Base-by-base conservation (phyloP, 2,888 invertebrate species). In the Caenorhabditis auriculariae region DNA sequence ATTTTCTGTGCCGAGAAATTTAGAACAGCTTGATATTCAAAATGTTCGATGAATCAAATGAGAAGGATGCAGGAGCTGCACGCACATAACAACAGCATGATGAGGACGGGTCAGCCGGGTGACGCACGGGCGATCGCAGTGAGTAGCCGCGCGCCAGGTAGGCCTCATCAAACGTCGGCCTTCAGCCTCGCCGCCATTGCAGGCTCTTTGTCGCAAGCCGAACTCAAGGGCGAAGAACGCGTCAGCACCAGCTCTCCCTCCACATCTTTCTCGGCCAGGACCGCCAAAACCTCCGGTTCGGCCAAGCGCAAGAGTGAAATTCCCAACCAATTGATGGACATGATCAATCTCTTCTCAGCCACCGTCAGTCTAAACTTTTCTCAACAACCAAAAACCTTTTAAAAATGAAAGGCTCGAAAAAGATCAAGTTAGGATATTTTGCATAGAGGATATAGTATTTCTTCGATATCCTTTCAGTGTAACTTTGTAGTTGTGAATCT, bases 21-120 rank as follows among this genome's bases (percentile, higher is more conserved):
- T n/a, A n/a, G n/a, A n/a, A n/a, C n/a, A n/a, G n/a, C n/a, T n/a
- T n/a, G n/a, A n/a, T n/a, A n/a, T n/a, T n/a, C n/a, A n/a, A n/a
- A n/a, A n/a, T n/a, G n/a, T n/a, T n/a, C n/a, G n/a, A n/a, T n/a
- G n/a, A n/a, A n/a, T n/a, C n/a, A n/a, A n/a, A n/a, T n/a, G n/a
- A n/a, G n/a, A n/a, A n/a, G n/a, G n/a, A n/a, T n/a, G n/a, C n/a
- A n/a, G 48, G 69, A 69, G 38, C 55, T 69, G 17, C 69, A 69
- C 42, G 56, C 66, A 4, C 69, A 69, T 39, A 69, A 69, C 48
- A 64, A 66, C 44, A 56, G 59, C 27, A 73, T 73, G 73, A 17
- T 52, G 39, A 54, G 64, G 23, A 67, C 59, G 0, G 66, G 69
- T 4, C n/a, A 50, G 17, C 67, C 69, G 9, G 67, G 65, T 29